A percentile compares a stretch with the other conserved stretches of the same genome.
Conservation (phyloP, 2,888 invertebrate genomes). For the Hirtodrosophila alboralis region DNA sequence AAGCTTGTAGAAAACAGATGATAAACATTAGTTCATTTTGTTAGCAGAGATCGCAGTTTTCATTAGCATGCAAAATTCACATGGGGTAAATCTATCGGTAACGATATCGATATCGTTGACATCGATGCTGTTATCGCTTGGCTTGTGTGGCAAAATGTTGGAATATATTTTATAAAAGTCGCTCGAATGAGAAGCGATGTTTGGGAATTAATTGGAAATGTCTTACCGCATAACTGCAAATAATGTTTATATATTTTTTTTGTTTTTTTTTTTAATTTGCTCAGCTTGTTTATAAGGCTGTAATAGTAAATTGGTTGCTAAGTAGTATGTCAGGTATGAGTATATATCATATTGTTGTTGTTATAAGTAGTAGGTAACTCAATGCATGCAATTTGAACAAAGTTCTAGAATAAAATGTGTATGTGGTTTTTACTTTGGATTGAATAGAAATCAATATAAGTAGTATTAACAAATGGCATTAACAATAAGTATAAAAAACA, state of each 20-base stretch:
- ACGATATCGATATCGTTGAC: conserved; percentile 11
- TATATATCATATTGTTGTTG: conserved; percentile 42
- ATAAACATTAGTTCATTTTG: conserved; percentile 76
- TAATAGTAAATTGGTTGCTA: conserved; percentile 53
- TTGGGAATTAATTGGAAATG: conserved; percentile 6
- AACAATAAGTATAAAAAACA: conserved; percentile 49
- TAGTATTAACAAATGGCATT: conserved; percentile 59
- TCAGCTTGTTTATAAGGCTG: conserved; percentile 32
- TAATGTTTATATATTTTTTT: conserved; percentile 19
- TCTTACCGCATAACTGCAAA: conserved; percentile 55
- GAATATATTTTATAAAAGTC: conserved; percentile 2
- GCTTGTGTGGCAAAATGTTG: conserved; percentile 6
- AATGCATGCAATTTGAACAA: conserved; percentile 72
- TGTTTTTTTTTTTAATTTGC: background rate
- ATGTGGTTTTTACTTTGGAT: conserved; percentile 14
- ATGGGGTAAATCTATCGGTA: conserved; percentile 4
- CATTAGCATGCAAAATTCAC: conserved; percentile 38
- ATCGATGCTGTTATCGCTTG: conserved; percentile 7
- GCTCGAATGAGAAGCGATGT: conserved; percentile 1
- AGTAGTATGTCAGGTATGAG: conserved; percentile 35
- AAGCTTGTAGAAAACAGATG: conserved; percentile 67
- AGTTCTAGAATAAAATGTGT: conserved; percentile 62
- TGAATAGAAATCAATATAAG: conserved; percentile 43
- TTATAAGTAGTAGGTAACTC: conserved; percentile 55
- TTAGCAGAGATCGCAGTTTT: conserved; percentile 25